Base-by-base conservation (phyloP, 2,113 vertebrate genomes). In the Ctenodactylus gundi region DNA sequence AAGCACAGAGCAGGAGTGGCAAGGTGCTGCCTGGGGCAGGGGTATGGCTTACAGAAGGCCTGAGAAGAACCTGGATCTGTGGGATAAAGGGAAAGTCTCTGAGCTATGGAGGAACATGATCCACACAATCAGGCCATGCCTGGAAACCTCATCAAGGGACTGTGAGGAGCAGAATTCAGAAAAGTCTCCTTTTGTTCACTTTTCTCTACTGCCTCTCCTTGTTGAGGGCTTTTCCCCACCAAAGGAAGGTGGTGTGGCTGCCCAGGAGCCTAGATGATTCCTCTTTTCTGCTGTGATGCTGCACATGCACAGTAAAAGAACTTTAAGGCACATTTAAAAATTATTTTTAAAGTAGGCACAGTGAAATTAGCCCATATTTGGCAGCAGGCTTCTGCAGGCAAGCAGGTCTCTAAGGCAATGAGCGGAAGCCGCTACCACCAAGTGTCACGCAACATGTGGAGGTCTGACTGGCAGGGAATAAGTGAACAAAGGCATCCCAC, bases 101-200 rank as follows among this genome's bases (percentile, higher is more conserved):
- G 64, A 65, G 46, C 81, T 39, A 57, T 4, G 13, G 4, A 80
- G 25, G 78, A 70, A 91, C 44, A 15, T 1, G 41, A 85, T 72
- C 2, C 9, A 14, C 49, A 65, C 17, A n/a, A 53, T 25, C 53
- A 57, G 76, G 41, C 39, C 25, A 15, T 12, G 62, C n/a, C 51
- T 93, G 65, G 78, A 60, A 77, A 94, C 81, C 77, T 39, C 85
- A 85, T 82, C 85, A 64, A 44, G 64, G 60, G 60, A 73, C 58
- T 72, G 14, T 13, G 44, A 58, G 36, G 18, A 58, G 39, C 31
- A 51, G 7, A 57, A 15, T 21, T 21, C n/a, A n/a, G 44, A 75
- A 46, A 17, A 34, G 46, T 75, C 72, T 51, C 44, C 39, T 57
- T 46, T 60, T 14, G 7, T 41, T 18, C 25, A 36, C 13, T 7